phyloP scores from a whole-genome alignment of 2,888 invertebrate species.

The Onthophagus sagittarius region DNA sequence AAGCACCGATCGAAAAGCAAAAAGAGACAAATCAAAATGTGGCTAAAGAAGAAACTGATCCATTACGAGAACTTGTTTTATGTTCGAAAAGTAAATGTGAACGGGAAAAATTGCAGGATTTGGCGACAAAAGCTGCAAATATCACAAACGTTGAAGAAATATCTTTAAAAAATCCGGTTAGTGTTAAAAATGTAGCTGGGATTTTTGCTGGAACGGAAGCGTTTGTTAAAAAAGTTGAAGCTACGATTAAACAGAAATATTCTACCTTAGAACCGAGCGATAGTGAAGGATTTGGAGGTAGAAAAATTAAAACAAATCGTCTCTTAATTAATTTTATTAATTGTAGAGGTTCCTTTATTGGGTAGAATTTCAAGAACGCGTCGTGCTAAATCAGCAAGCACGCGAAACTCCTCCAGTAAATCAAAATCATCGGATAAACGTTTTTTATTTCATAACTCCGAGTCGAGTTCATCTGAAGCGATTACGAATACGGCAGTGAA shows the following conservation, averaged over 20 bases:
- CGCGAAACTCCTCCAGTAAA: constrained; percentile 40
- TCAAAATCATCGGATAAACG: constrained; percentile 41
- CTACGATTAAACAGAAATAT: constrained; percentile 43
- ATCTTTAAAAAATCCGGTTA: constrained; percentile 33
- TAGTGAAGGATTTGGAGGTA: constrained; percentile 60
- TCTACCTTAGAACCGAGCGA: constrained; percentile 58
- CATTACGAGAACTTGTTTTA: constrained; percentile 60
- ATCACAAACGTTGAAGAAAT: constrained; percentile 52
- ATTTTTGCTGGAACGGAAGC: constrained; percentile 46
- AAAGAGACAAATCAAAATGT: constrained; percentile 14
- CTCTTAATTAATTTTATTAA: background rate
- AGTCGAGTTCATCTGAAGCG: constrained; percentile 45
- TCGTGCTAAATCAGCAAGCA: constrained; percentile 62
- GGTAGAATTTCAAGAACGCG: constrained; percentile 64
- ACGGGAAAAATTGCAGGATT: constrained; percentile 51
- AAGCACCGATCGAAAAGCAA: background rate
- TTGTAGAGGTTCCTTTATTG: constrained; percentile 58
- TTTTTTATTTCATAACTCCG: constrained; percentile 39
- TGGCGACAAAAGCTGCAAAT: constrained; percentile 62
- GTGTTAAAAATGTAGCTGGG: constrained; percentile 44
- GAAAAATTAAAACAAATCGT: constrained; percentile 2
- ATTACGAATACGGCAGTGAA: constrained; percentile 17
- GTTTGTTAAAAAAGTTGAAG: constrained; percentile 44
- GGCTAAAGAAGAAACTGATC: constrained; percentile 49
- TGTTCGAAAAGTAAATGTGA: constrained; percentile 52